phyloP scores from a whole-genome alignment of 2,888 invertebrate species.

The Euphydryas editha region DNA sequence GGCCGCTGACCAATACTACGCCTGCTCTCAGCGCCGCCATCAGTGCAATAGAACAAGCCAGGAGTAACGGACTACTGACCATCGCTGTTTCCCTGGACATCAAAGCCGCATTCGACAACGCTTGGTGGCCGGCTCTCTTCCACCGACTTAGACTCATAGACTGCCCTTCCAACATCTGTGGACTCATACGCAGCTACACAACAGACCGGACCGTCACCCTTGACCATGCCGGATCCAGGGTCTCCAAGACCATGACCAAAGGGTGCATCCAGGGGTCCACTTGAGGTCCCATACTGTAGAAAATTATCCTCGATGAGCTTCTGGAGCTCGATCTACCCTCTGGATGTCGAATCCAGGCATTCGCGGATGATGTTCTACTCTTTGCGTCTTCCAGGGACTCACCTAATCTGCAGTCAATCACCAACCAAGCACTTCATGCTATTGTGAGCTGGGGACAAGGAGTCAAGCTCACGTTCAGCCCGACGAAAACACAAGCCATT shows the following conservation, averaged over 20 bases:
- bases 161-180: conserved; percentile 41
- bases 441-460: conserved; percentile 24
- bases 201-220: conserved; percentile 28
- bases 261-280: conserved; percentile 49
- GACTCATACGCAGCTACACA: conserved; percentile 36
- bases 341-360: conserved; percentile 35
- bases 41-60: conserved; percentile 1
- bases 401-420: not conserved
- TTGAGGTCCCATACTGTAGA: conserved; percentile 45
- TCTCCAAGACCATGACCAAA: conserved; percentile 33
- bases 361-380: conserved; percentile 40
- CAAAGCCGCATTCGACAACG: too few relatives aligned
- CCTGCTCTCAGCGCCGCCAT: conserved; percentile 31
- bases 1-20: conserved; percentile 26
- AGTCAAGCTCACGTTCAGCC: conserved; percentile 31
- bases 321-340: conserved; percentile 18
- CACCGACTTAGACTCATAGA: conserved; percentile 27
- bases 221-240: conserved; percentile 23
- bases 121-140: conserved; percentile 37
- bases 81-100: conserved; percentile 32
- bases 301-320: conserved; percentile 44
- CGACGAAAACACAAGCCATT: conserved; percentile 6
- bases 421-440: conserved; percentile 7
- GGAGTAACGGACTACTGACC: not conserved
- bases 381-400: conserved; percentile 7